A percentile compares a stretch with the other conserved stretches of the same genome.
These are phyloP conservation scores for Argopecten irradians DNA, from an alignment of 1,140 invertebrate species.

Conservation along the genomic window DNA sequence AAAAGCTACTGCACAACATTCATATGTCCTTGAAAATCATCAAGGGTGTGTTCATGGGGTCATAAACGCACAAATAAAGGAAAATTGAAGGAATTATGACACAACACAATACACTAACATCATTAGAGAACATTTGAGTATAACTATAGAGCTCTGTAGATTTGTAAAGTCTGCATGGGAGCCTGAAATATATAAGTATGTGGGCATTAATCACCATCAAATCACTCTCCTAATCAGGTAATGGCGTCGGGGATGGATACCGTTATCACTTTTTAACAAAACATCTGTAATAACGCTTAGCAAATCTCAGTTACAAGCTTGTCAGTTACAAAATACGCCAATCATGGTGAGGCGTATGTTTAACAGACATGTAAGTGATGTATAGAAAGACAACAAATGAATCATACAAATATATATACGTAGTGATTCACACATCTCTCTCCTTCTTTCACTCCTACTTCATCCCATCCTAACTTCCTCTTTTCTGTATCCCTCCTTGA, in stretches of 20 bases:
- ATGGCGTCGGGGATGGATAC: neutral
- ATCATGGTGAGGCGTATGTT: neutral
- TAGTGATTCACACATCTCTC: neutral
- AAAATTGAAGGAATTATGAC: neutral
- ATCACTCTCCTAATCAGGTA: neutral
- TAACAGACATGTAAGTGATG: neutral
- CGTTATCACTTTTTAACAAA: neutral
- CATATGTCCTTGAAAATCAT: no score
- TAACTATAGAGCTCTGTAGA: neutral
- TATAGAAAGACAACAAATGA: constrained; percentile 34
- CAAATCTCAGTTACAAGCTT: neutral
- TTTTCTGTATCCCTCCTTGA: no score
- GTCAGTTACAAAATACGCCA: constrained; percentile 20
- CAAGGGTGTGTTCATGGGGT: no score
- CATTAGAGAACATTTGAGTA: neutral
- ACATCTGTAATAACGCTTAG: constrained; percentile 4
- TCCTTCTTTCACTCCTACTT: no score
- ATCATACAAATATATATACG: neutral
- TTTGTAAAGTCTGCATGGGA: neutral
- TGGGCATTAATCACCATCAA: constrained; percentile 5
- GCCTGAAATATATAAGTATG: neutral
- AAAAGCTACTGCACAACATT: no score
- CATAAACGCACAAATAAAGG: no score
- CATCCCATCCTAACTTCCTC: no score
- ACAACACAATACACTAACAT: neutral